Percentiles rank a stretch among this genome's conserved stretches.
Evolutionary conservation across 2,113 vertebrate genomes (phyloP).

Genomic region (Malurus alboscapulatus): DNA sequence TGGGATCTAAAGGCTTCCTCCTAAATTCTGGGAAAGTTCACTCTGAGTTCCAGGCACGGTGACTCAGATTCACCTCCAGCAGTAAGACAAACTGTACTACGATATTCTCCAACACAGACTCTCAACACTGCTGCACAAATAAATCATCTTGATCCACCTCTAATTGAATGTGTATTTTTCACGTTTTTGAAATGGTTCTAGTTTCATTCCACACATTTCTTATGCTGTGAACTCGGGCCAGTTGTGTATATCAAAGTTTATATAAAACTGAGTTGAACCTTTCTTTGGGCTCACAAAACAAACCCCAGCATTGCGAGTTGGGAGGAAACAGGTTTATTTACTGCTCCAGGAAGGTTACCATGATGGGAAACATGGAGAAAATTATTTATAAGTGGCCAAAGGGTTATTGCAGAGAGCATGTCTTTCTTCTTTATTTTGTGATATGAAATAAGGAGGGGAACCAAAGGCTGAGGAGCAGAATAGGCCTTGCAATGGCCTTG

Average conservation of each 20-base stretch:
- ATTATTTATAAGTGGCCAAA: background rate
- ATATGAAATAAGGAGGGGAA: background rate
- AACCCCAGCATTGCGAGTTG: background rate
- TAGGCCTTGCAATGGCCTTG: background rate
- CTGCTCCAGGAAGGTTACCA: background rate
- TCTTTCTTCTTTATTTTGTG: background rate
- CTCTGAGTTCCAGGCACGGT: background rate
- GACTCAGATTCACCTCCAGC: conserved; percentile 23
- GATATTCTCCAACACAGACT: background rate
- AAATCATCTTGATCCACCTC: conserved; percentile 42
- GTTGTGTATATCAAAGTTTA: background rate
- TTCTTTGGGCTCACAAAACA: background rate
- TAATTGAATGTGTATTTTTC: conserved; percentile 46
- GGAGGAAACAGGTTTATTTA: background rate
- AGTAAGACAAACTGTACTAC: background rate
- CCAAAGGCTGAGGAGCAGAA: background rate
- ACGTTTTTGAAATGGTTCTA: background rate
- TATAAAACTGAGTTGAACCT: background rate
- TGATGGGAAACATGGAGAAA: background rate
- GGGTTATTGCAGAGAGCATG: background rate
- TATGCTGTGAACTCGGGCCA: background rate
- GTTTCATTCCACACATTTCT: conserved; percentile 39
- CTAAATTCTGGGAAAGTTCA: conserved; percentile 43
- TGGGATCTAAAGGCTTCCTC: conserved; percentile 7
- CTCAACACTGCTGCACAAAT: conserved; percentile 33